These are phyloP conservation scores for Coracias cyanogaster DNA, from an alignment of 2,797 vertebrate genomes.

Conservation along the genomic window DNA sequence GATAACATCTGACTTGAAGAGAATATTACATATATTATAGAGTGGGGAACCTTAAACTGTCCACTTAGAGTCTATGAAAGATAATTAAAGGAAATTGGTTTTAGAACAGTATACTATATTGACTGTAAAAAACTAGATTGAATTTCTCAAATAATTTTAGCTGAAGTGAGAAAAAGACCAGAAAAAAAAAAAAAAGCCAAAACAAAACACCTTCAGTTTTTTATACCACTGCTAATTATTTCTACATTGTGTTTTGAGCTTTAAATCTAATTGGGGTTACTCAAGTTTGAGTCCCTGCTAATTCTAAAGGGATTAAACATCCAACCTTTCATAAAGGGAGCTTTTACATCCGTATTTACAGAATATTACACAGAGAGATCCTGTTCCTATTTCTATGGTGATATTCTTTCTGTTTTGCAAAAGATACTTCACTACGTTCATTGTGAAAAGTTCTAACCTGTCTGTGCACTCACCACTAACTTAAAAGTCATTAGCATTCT, in stretches of 20 bases:
- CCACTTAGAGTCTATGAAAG: not conserved
- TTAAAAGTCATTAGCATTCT: not conserved
- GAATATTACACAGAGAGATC: not conserved
- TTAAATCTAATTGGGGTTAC: not conserved
- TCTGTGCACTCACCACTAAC: not conserved
- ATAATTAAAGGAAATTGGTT: not conserved
- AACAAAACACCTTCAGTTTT: not conserved
- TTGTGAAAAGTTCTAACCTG: not conserved
- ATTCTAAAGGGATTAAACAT: not conserved
- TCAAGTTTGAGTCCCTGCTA: not conserved
- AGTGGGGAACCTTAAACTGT: not conserved
- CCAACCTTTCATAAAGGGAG: not conserved
- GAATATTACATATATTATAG: not conserved
- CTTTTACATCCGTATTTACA: not conserved
- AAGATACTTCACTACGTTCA: not conserved
- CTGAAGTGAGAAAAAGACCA: not conserved
- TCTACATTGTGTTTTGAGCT: not conserved
- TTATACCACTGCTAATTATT: not conserved
- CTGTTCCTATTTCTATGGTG: not conserved
- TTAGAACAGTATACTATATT: not conserved
- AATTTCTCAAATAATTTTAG: not conserved
- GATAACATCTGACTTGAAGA: not conserved
- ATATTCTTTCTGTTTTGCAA: not conserved
- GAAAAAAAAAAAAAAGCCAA: fast-evolving
- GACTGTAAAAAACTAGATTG: not conserved